Base-by-base conservation (phyloP, 2,888 invertebrate species). In the Hylaea fasciaria region DNA sequence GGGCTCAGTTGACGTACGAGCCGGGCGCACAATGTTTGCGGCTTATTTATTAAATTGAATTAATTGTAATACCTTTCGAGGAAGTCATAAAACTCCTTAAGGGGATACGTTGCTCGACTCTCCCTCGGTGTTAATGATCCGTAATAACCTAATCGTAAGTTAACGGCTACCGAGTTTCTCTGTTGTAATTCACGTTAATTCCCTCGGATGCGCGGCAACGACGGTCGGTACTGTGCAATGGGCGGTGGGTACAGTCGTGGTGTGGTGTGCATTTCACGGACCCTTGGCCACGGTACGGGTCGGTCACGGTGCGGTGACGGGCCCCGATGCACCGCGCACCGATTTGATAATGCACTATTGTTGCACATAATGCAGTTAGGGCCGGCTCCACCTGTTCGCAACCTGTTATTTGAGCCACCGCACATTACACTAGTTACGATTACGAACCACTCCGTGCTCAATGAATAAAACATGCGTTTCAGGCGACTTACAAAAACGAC, bases 241-340 rank as follows among this genome's bases (percentile, higher is more conserved):
- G 66, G 68, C 52, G 57, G 58, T 63, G 39, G 39, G 39, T 16
- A 29, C 68, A 3, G 40, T 56, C 8, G 41, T 17, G 22, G 40
- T 76, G 70, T 70, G 72, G 72, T 70, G 66, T 78, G 74, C 80
- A 85, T 87, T 90, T 88, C 82, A 89, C 82, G 87, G 87, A 76
- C 84, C 89, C 88, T 85, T 87, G 86, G 73, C 68, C 83, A 82
- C 76, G 52, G 78, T 74, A 79, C 55, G 80, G 81, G 80, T 76
- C 80, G 14, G 80, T 78, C 78, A 77, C 81, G 78, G 22, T 75
- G 65, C n/a, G 28, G 70, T 75, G 65, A 52, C 56, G 51, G 32
- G 45, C 59, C 79, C 67, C 84, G 83, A 80, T 82, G 83, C 85
- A 76, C 78, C 76, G 75, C 75, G 77, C 83, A 77, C 81, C 82